Base-by-base conservation (phyloP, 2,888 invertebrate species). In the Mythimna loreyi region DNA sequence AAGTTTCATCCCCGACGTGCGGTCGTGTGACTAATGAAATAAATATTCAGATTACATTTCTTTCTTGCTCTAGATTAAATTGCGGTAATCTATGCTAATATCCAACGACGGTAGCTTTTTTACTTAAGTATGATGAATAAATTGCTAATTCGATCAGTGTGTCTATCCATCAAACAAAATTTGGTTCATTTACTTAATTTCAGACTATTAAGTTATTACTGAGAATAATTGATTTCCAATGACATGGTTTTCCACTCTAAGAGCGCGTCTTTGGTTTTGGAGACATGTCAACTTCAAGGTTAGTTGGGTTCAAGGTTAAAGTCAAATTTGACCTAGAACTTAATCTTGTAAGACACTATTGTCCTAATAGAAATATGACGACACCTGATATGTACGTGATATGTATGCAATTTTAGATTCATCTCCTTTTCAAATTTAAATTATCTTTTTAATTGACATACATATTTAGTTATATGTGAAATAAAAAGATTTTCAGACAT, bases 231-330 rank as follows among this genome's bases (percentile, higher is more conserved):
- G 56, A 70, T 75, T 60, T 56, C 19, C 33, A 65, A 64, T 65
- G 52, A 76, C 64, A 71, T 25, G 49, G 49, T 49, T 75, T 53
- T 57, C 23, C 50, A 60, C 59, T 70, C 60, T 57, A 70, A 30
- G 36, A 30, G 49, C 45, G 25, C 33, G 21, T 49, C 49, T 71
- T 57, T 5, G 9, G 19, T 47, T 50, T 58, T 9, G 23, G 8
- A 47, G 36, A 45, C 21, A 45, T 30, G 25, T 33, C 28, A 36
- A 28, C 0, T 21, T 47, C 8, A 56, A 63, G 28, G 56, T 62
- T n/a, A 25, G 1, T 25, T 2, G 13, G 40, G 40, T 61, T 53
- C 40, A 45, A 71, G 56, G 45, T 56, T 11, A 55, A 7, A 30
- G 0, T 40, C n/a, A 43, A 43, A 8, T 40, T 40, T 36, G 40